phyloP scores from a whole-genome alignment of 2,113 vertebrate genomes.

The Cyanocitta stelleri region DNA sequence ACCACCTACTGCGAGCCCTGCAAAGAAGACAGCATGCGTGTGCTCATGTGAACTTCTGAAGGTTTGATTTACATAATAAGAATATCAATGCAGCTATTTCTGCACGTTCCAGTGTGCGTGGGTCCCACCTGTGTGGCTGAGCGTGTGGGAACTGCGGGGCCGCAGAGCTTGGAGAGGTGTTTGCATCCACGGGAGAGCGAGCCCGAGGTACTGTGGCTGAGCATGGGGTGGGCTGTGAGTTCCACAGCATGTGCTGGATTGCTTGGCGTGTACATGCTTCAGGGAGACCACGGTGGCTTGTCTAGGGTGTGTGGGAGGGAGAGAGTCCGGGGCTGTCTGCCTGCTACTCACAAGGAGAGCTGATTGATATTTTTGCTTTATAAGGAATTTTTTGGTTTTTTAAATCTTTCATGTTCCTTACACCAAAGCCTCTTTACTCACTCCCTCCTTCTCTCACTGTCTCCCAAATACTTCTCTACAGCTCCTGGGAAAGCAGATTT shows the following conservation, averaged over 20 bases:
- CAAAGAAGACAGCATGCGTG: not conserved
- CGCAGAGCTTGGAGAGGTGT: not conserved
- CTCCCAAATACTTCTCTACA: slow-evolving; percentile 4
- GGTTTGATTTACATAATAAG: not conserved
- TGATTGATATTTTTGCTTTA: slow-evolving; percentile 1
- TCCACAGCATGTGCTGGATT: not conserved
- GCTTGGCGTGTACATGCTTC: not conserved
- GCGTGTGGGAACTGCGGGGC: not conserved
- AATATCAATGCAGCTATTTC: not conserved
- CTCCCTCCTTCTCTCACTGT: not conserved
- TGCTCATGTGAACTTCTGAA: not conserved
- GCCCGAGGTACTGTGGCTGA: not conserved
- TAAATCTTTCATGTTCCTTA: not conserved
- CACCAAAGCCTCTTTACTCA: not conserved
- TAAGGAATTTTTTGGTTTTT: not conserved
- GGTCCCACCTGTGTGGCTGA: not conserved
- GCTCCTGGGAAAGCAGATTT: slow-evolving; percentile 30
- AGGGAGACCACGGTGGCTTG: not conserved
- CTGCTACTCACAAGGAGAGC: not conserved
- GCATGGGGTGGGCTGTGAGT: not conserved
- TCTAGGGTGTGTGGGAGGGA: not conserved
- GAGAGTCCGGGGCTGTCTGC: not conserved
- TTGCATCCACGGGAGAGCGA: not conserved
- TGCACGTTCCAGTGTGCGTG: accelerated
- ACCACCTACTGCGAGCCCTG: not conserved